Conservation (phyloP, 2,113 vertebrate genomes). For the Dipodomys spectabilis region DNA sequence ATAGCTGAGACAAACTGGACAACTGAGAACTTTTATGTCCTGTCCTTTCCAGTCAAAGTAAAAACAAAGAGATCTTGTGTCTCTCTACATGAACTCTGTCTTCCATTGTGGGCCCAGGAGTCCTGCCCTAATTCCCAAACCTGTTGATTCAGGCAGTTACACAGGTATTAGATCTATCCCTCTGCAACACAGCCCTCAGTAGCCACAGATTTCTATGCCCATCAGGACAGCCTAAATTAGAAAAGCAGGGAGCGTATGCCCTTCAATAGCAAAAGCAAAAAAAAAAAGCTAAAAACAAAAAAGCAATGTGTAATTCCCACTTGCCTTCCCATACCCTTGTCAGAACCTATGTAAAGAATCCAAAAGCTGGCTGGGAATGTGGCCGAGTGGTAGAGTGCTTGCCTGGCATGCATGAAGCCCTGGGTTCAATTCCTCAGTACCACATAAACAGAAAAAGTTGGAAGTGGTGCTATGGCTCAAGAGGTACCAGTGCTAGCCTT, state of each 20-base stretch:
- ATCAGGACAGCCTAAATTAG: neutral
- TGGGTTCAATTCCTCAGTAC: too few relatives aligned
- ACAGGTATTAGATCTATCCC: neutral
- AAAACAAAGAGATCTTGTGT: neutral
- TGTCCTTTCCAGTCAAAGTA: slow-evolving; percentile 12
- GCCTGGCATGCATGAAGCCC: too few relatives aligned
- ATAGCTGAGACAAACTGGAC: neutral
- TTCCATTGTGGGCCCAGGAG: neutral
- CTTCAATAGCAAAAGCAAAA: neutral
- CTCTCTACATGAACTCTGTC: neutral
- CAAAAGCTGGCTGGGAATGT: neutral
- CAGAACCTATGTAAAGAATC: neutral
- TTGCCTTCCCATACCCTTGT: neutral
- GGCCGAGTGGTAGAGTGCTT: too few relatives aligned
- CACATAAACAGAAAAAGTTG: too few relatives aligned
- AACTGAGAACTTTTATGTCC: neutral
- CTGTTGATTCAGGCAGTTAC: neutral
- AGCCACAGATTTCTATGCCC: slow-evolving; percentile 1
- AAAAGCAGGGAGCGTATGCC: neutral
- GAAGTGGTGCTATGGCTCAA: too few relatives aligned
- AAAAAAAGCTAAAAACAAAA: too few relatives aligned
- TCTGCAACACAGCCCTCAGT: neutral
- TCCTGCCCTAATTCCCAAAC: neutral
- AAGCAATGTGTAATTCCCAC: neutral
- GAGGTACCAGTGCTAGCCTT: too few relatives aligned